Evolutionary conservation across 35 echinoderm and acorn worm species (phyloP).

Genomic region (Lytechinus pictus): DNA sequence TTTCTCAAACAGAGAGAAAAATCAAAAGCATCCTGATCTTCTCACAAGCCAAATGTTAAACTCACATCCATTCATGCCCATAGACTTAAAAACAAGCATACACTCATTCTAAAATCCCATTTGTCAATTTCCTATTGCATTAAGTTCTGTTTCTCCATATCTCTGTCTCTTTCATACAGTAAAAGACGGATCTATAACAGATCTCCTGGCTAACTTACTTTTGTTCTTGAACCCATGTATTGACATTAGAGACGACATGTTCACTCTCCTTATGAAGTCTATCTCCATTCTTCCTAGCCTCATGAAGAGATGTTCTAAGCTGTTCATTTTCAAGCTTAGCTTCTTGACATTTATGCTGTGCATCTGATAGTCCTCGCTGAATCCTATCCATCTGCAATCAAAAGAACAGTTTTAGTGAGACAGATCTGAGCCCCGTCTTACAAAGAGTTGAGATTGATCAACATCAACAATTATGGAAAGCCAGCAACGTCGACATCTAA

Average conservation of each 20-base stretch:
- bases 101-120: no score
- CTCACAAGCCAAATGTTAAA: not conserved
- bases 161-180: not conserved
- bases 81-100: no score
- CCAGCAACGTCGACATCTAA: no score
- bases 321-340: slow-evolving; percentile 73
- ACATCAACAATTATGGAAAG: no score
- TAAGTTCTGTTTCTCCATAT: not conserved
- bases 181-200: no score
- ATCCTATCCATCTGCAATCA: slow-evolving; percentile 68
- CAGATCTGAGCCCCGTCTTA: no score
- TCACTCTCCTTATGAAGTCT: slow-evolving; percentile 96
- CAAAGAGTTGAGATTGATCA: no score
- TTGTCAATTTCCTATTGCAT: not conserved
- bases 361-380: slow-evolving; percentile 56
- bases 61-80: not conserved
- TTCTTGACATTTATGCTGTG: slow-evolving; percentile 72
- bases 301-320: slow-evolving; percentile 76
- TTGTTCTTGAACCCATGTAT: slow-evolving; percentile 97
- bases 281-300: slow-evolving; percentile 84
- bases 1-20: no score
- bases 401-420: not conserved
- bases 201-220: slow-evolving; percentile 61
- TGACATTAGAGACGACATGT: slow-evolving; percentile 93
- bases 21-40: not conserved